Conservation (phyloP, 2,113 vertebrate genomes). For the Mirounga angustirostris region DNA sequence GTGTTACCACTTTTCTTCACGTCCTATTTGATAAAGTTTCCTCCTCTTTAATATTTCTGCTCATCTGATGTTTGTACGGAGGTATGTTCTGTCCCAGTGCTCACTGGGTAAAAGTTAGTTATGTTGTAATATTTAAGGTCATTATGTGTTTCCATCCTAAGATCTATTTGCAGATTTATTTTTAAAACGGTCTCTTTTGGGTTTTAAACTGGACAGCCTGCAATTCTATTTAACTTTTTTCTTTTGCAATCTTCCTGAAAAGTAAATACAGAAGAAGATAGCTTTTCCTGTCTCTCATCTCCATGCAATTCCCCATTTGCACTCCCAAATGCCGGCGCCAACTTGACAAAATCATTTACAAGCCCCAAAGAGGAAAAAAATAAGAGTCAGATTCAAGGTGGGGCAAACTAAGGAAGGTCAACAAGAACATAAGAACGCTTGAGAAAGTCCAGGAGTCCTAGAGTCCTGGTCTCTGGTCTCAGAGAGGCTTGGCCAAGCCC, state of each 20-base stretch:
- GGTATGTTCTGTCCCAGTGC: not conserved
- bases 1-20: not conserved
- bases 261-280: constrained; percentile 44
- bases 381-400: not conserved
- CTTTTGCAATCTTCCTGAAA: not conserved
- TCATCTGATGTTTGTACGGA: not conserved
- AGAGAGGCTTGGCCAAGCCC: not conserved
- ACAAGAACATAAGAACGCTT: not conserved
- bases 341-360: not conserved
- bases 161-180: constrained; percentile 14
- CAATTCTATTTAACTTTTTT: not conserved
- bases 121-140: not conserved
- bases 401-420: not conserved
- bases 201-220: not conserved
- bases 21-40: not conserved
- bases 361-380: not conserved
- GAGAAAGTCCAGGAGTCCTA: not conserved
- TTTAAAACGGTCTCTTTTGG: constrained; percentile 27
- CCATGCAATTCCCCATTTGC: not conserved
- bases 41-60: not conserved
- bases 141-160: not conserved
- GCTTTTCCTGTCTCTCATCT: not conserved
- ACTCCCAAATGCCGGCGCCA: not conserved
- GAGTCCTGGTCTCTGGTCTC: not conserved
- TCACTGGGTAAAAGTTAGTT: not conserved